A percentile compares a stretch with the other conserved stretches of the same genome.
Evolutionary conservation across 2,888 invertebrate genomes (phyloP).

Genomic region (Spodoptera picta): DNA sequence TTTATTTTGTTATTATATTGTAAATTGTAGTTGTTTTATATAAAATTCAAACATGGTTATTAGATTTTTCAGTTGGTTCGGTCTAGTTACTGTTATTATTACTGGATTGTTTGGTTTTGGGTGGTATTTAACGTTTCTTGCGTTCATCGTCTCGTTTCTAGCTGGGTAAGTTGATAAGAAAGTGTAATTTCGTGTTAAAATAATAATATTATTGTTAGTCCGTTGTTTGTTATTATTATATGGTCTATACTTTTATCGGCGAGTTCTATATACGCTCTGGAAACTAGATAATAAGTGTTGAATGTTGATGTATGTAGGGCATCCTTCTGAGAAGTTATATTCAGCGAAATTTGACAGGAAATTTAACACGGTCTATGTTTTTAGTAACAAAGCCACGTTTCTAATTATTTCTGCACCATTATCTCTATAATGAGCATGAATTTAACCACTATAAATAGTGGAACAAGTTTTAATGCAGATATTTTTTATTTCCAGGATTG

Average conservation of each 20-base stretch:
- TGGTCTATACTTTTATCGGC: slow-evolving; percentile 4
- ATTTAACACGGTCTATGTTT: neutral
- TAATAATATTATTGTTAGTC: slow-evolving; percentile 43
- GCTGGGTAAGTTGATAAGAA: slow-evolving; percentile 76
- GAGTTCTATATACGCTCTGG: neutral
- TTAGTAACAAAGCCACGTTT: neutral
- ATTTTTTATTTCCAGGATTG: slow-evolving; percentile 66
- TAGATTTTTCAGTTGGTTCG: slow-evolving; percentile 78
- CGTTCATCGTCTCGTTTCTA: slow-evolving; percentile 79
- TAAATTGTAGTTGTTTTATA: slow-evolving; percentile 55
- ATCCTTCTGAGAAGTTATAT: slow-evolving; percentile 1
- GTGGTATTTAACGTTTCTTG: slow-evolving; percentile 76
- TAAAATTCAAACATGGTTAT: slow-evolving; percentile 66
- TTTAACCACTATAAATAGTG: too few relatives aligned
- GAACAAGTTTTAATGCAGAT: neutral
- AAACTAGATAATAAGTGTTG: neutral
- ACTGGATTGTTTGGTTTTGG: slow-evolving; percentile 82
- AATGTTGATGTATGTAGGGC: slow-evolving; percentile 17
- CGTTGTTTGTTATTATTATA: slow-evolving; percentile 13
- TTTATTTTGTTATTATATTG: slow-evolving; percentile 61
- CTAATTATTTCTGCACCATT: too few relatives aligned
- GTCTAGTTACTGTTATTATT: slow-evolving; percentile 77
- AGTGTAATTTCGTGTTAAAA: slow-evolving; percentile 27
- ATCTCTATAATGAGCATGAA: too few relatives aligned
- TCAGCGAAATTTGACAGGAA: slow-evolving; percentile 6